phyloP scores from a whole-genome alignment of 2,888 invertebrate genomes.

The Hydrotaea cyrtoneurina region DNA sequence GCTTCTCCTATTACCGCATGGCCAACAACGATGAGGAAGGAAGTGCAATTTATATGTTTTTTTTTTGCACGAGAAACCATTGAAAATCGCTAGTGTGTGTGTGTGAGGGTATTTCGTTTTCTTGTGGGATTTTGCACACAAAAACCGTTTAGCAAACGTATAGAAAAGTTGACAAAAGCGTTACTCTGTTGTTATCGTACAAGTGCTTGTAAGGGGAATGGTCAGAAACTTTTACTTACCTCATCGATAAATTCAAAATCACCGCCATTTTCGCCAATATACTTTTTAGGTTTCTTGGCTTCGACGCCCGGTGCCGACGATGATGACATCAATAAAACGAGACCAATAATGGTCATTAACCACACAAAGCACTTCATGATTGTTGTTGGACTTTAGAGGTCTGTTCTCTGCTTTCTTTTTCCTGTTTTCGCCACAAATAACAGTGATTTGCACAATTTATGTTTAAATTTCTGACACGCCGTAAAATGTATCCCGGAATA shows the following conservation, averaged over 20 bases:
- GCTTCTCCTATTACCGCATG: not conserved
- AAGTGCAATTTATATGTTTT: constrained; percentile 21
- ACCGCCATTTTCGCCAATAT: constrained; percentile 86
- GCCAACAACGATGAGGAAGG: constrained; percentile 29
- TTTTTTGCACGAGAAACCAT: constrained; percentile 48
- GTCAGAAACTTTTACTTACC: constrained; percentile 81
- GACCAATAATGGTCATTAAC: constrained; percentile 77
- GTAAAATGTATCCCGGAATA: not conserved
- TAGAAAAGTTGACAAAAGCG: too few relatives aligned
- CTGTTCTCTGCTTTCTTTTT: not conserved
- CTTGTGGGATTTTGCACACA: not conserved
- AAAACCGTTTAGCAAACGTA: not conserved
- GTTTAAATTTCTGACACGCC: not conserved
- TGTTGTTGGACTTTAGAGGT: constrained; percentile 11
- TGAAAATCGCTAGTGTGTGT: constrained; percentile 39
- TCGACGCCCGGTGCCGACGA: constrained; percentile 75
- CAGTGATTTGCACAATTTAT: not conserved
- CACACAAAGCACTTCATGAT: constrained; percentile 78
- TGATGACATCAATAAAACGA: constrained; percentile 80
- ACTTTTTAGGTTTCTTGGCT: constrained; percentile 85
- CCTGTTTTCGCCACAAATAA: not conserved
- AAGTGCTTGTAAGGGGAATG: constrained; percentile 16
- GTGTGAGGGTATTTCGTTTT: not conserved
- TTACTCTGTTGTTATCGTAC: not conserved
- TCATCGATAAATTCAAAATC: constrained; percentile 91